Percentiles rank a stretch among this genome's conserved stretches.
Evolutionary conservation across 2,888 invertebrate genomes (phyloP).

Genomic region (Acrobeloides nanus): DNA sequence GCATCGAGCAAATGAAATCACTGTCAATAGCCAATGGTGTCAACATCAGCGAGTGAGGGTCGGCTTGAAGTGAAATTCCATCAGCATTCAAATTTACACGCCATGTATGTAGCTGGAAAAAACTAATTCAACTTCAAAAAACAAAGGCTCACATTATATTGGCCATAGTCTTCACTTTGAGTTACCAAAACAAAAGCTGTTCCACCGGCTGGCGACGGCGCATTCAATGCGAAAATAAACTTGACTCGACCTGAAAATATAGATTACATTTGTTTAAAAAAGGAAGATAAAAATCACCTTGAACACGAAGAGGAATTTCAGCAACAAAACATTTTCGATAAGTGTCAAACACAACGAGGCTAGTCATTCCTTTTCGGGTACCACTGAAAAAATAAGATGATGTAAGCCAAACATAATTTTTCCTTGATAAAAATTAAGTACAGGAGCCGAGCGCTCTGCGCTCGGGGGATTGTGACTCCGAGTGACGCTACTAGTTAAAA

Average conservation of each 20-base stretch:
- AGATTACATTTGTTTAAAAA: no score
- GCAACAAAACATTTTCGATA: constrained; percentile 40
- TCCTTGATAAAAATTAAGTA: no score
- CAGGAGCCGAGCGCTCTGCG: no score
- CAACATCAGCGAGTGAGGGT: constrained; percentile 34
- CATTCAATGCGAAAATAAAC: constrained; percentile 43
- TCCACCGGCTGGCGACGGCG: constrained; percentile 42
- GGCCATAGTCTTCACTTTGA: constrained; percentile 30
- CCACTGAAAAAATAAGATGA: constrained; percentile 32
- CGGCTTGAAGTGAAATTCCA: constrained; percentile 34
- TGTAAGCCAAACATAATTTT: constrained; percentile 4
- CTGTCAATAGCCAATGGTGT: constrained; percentile 33
- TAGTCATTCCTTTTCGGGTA: constrained; percentile 40
- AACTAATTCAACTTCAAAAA: constrained; percentile 4
- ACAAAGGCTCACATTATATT: constrained; percentile 20
- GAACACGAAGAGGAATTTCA: constrained; percentile 37
- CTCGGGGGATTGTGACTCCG: no score
- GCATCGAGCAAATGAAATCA: constrained; percentile 46
- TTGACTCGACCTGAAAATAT: constrained; percentile 44
- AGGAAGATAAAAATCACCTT: constrained; percentile 21
- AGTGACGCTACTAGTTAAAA: no score
- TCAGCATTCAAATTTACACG: constrained; percentile 41
- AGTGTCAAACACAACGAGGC: constrained; percentile 47
- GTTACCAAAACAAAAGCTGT: constrained; percentile 39
- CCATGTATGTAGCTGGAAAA: constrained; percentile 35